Evolutionary conservation across 2,113 vertebrate species (phyloP).

Genomic region (Coryphaenoides rupestris): DNA sequence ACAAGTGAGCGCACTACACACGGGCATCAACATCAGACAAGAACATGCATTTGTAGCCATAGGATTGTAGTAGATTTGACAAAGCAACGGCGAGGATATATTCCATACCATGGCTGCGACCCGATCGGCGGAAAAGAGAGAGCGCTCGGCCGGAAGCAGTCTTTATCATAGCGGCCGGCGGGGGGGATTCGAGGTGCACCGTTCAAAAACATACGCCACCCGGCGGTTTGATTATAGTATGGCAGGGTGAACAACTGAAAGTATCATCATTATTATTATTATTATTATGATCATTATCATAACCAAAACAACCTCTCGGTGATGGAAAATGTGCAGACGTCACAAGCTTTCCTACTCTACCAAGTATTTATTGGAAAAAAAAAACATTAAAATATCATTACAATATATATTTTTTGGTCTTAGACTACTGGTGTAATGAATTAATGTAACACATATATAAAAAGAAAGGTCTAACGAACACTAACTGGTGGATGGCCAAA

Average conservation of each 20-base stretch:
- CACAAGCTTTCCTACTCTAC: too few species aligned
- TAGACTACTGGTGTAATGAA: too few species aligned
- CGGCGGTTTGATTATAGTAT: conserved; percentile 17
- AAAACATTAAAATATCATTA: not conserved
- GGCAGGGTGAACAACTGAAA: not conserved
- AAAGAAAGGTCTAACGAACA: too few species aligned
- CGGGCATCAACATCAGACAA: rapidly evolving
- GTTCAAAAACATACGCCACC: conserved; percentile 29
- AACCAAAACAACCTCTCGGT: too few species aligned
- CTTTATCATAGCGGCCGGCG: conserved; percentile 19
- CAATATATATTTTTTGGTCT: not conserved
- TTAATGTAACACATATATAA: too few species aligned
- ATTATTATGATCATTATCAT: too few species aligned
- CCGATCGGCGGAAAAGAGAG: conserved; percentile 66
- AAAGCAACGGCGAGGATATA: not conserved
- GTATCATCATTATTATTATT: too few species aligned
- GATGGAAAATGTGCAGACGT: too few species aligned
- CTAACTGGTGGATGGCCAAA: too few species aligned
- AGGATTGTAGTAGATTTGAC: conserved; percentile 59
- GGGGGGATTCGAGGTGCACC: not conserved
- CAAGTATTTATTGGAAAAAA: not conserved
- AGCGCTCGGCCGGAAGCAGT: conserved; percentile 47
- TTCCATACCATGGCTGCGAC: conserved; percentile 65
- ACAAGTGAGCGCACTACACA: rapidly evolving
- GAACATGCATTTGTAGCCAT: rapidly evolving